phyloP scores from a whole-genome alignment of 2,797 vertebrate genomes.

The Onychomys arenicola region DNA sequence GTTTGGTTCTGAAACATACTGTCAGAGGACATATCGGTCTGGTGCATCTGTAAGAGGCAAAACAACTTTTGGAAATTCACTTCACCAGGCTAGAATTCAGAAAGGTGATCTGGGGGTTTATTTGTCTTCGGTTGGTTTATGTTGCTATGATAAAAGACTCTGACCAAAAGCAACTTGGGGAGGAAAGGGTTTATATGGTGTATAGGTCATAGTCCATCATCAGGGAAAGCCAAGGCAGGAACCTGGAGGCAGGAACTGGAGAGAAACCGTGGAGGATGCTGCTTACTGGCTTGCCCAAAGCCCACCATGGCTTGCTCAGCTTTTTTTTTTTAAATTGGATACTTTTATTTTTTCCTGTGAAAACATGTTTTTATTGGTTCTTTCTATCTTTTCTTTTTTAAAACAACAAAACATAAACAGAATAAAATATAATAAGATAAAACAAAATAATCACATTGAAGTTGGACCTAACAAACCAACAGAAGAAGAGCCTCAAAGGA shows the following conservation, averaged over 20 bases:
- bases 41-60: neutral
- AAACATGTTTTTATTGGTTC: neutral
- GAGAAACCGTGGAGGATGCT: no score
- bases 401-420: neutral
- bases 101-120: neutral
- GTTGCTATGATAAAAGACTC: neutral
- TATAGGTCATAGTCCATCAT: no score
- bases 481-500: neutral
- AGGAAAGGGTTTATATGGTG: neutral
- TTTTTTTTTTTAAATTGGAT: neutral
- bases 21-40: neutral
- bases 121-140: neutral
- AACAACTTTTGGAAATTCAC: neutral
- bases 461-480: neutral
- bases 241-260: neutral
- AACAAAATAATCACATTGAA: neutral
- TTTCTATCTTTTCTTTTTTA: neutral
- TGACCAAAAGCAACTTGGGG: neutral
- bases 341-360: neutral
- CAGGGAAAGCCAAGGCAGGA: neutral
- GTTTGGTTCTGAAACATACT: slow-evolving; percentile 14
- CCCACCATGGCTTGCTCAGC: neutral
- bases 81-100: neutral
- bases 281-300: neutral
- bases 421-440: neutral